Evolutionary conservation across 1,140 invertebrate genomes (phyloP), one percentile per base, ranked within the genome.

Genomic region (Tyrophagus putrescentiae): DNA sequence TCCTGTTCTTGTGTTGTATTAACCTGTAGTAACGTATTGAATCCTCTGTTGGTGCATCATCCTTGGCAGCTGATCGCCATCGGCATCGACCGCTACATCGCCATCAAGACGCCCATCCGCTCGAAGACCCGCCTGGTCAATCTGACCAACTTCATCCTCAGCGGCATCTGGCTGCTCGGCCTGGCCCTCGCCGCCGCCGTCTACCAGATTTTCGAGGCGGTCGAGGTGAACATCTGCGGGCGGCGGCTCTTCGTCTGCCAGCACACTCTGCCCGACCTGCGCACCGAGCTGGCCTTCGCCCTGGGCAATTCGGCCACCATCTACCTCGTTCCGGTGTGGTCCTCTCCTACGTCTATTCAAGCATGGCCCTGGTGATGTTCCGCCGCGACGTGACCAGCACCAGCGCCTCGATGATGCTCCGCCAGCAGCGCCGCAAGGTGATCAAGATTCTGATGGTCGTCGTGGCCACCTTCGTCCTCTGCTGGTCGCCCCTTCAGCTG

Each of bases 381-480:
- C 65, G 70, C 25, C 65, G 73, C 34, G 72, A 69, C 5, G 65
- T 73, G 0, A 76, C 76, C 11, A 76, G 77, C 5, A 76, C 77
- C 57, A 71, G 71, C 1, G 71, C 77, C 57, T 66, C 70, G 4
- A 65, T 64, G 4, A 76, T 60, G 64, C 75, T 16, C 65, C 69
- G 52, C 71, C 75, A 0, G 77, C 77, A 65, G 68, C 69, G 53
- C 77, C 77, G 71, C 75, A 77, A 68, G 65, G 36, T 18, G 13
- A 72, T 79, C 27, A 78, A 79, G 66, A 79, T 78, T 76, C 64
- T 78, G 65, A 69, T 75, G 5, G 67, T 74, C 1, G 76, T 79
- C 18, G 76, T 78, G 28, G 60, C 73, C 6, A 67, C 77, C 36
- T 78, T 79, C 64, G 75, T 73, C 1, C 61, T 77, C 18, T 78